phyloP scores from a whole-genome alignment of 2,797 vertebrate genomes.

The Paedocypris micromegethes region DNA sequence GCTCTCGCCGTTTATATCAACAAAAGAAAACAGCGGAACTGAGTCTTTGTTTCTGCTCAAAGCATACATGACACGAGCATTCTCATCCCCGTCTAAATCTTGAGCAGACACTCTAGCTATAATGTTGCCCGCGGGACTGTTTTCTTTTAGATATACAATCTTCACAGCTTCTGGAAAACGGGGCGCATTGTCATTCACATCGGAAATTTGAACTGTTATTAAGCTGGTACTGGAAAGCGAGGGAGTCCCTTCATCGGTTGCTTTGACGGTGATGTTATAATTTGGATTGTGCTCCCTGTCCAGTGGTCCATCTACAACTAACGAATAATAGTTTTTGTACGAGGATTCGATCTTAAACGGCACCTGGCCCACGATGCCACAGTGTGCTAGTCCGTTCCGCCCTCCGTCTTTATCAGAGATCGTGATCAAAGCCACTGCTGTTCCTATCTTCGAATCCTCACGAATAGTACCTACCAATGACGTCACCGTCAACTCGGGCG shows the following conservation, averaged over 20 bases:
- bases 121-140: slow-evolving; percentile 52
- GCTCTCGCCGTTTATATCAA: slow-evolving; percentile 75
- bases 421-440: slow-evolving; percentile 59
- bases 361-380: slow-evolving; percentile 40
- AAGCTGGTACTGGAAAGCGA: slow-evolving; percentile 13
- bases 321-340: slow-evolving; percentile 63
- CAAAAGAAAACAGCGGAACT: slow-evolving; percentile 58
- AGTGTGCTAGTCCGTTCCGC: slow-evolving; percentile 56
- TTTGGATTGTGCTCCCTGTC: slow-evolving; percentile 57
- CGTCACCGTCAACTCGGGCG: slow-evolving; percentile 60
- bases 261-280: slow-evolving; percentile 26
- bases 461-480: slow-evolving; percentile 56
- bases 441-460: slow-evolving; percentile 61
- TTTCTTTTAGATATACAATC: slow-evolving; percentile 63
- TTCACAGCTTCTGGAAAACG: slow-evolving; percentile 47
- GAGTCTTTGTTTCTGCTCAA: slow-evolving; percentile 58
- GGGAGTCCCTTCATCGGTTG: slow-evolving; percentile 21
- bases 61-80: slow-evolving; percentile 63
- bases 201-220: slow-evolving; percentile 48
- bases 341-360: slow-evolving; percentile 61
- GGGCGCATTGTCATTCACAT: slow-evolving; percentile 64
- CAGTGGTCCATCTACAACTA: slow-evolving; percentile 57
- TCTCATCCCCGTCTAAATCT: slow-evolving; percentile 67
- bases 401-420: slow-evolving; percentile 61
- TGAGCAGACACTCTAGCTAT: slow-evolving; percentile 63